These are phyloP conservation scores for Cyrtonyx montezumae DNA, from an alignment of 2,113 vertebrate species.

Conservation along the genomic window DNA sequence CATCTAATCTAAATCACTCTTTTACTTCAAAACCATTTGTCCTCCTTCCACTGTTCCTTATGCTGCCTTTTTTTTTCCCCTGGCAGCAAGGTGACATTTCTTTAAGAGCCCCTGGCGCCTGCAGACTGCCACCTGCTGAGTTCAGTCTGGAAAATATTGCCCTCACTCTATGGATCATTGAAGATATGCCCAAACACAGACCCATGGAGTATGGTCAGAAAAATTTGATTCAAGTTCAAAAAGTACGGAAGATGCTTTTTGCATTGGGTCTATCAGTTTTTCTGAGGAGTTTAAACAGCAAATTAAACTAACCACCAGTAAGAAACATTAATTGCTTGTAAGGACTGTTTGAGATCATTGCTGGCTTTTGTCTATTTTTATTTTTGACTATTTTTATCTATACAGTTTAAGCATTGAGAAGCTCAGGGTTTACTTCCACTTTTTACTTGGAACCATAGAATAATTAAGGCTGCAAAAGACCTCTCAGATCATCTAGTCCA, in stretches of 20 bases:
- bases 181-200: background rate
- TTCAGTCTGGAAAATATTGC: background rate
- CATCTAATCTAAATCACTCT: background rate
- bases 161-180: background rate
- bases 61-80: background rate
- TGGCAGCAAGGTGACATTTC: background rate
- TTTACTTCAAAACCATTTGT: background rate
- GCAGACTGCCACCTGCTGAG: background rate
- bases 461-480: too few species aligned
- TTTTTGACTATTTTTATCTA: background rate
- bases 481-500: too few species aligned
- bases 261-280: background rate
- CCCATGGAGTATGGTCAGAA: background rate
- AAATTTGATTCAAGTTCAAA: background rate
- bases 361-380: background rate
- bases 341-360: background rate
- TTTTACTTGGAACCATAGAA: background rate
- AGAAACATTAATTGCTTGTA: background rate
- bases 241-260: background rate
- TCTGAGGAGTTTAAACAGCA: background rate
- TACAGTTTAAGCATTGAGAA: background rate
- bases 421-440: background rate
- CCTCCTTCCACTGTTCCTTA: background rate
- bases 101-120: background rate
- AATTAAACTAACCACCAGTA: background rate